phyloP scores from a whole-genome alignment of 1,140 invertebrate genomes.

The Anagrus nilaparvatae region DNA sequence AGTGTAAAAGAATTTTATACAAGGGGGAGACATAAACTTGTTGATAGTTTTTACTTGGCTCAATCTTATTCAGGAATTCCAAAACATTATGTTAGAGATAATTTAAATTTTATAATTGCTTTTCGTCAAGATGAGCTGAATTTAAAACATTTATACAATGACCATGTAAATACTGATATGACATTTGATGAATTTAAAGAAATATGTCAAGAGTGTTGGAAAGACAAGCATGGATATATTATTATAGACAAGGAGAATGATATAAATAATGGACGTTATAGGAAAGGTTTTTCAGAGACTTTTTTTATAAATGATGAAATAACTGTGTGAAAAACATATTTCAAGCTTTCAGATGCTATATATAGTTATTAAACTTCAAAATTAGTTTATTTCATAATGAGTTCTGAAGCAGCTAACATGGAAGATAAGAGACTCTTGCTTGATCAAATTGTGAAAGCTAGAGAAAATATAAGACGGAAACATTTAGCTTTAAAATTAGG shows the following conservation, averaged over 20 bases:
- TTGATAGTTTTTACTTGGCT: constrained; percentile 29
- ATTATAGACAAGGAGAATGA: constrained; percentile 8
- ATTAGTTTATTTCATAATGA: no score
- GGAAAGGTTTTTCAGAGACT: background rate
- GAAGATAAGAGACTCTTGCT: constrained; percentile 1
- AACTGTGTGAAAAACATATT: background rate
- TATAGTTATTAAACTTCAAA: background rate
- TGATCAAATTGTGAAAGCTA: background rate
- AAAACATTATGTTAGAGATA: constrained; percentile 37
- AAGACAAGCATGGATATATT: constrained; percentile 10
- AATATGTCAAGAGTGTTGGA: constrained; percentile 23
- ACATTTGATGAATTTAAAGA: constrained; percentile 24
- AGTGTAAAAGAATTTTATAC: constrained; percentile 27
- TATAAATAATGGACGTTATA: constrained; percentile 2
- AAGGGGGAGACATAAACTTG: constrained; percentile 30
- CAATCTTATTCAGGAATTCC: constrained; percentile 32
- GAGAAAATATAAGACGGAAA: constrained; percentile 2
- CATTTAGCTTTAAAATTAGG: background rate
- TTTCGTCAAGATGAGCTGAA: constrained; percentile 38
- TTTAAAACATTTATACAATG: constrained; percentile 33
- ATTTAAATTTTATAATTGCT: constrained; percentile 31
- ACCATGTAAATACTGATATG: constrained; percentile 33
- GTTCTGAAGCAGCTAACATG: no score
- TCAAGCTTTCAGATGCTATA: background rate
- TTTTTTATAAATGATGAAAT: background rate